Base-by-base conservation (phyloP, 1,140 invertebrate genomes). In the Cheumatopsyche charites region DNA sequence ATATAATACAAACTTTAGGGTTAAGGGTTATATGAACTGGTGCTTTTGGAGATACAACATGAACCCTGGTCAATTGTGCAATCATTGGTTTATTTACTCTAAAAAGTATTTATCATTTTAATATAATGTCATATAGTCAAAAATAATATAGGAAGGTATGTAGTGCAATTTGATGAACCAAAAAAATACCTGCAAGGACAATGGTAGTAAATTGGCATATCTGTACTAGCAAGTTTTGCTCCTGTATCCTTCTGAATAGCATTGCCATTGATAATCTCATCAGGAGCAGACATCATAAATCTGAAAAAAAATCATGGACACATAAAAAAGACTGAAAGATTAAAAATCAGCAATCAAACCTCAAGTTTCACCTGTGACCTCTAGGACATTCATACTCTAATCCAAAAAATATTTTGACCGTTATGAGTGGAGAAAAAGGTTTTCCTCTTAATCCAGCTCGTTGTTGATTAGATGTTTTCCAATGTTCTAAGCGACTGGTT, bases 341-440 rank as follows among this genome's bases (percentile, higher is more conserved):
- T 45, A 55, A 58, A 61, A 7, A 19, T 25, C n/a, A n/a, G n/a
- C 7, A 36, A 55, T 41, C 9, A 36, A 65, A 65, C 21, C n/a
- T 55, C 36, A 36, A 19, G n/a, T 47, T 49, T 65, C 52, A 83
- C 82, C 88, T 83, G 82, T 99, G 97, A 1, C 97, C 97, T 47
- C 94, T 81, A 0, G 93, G 91, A 85, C 98, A 99, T 83, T 99
- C 97, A 80, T 98, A 99, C 79, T 99, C 97, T 75, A 96, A 90
- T 0, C 97, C 97, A 72, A 99, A 89, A 79, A 97, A 99, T 72
- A 98, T 93, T 82, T 98, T 96, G 0, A 97, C 92, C 9, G 91
- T 91, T 78, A 96, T 90, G 77, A 80, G 78, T 62, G 82, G 81
- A 25, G 78, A 76, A 5, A 71, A 76, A 17, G 76, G 25, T 19